Percentiles rank a stretch among this genome's conserved stretches.
These are phyloP conservation scores for Corythornis vintsioides DNA, from an alignment of 2,113 vertebrate genomes.

Conservation along the genomic window DNA sequence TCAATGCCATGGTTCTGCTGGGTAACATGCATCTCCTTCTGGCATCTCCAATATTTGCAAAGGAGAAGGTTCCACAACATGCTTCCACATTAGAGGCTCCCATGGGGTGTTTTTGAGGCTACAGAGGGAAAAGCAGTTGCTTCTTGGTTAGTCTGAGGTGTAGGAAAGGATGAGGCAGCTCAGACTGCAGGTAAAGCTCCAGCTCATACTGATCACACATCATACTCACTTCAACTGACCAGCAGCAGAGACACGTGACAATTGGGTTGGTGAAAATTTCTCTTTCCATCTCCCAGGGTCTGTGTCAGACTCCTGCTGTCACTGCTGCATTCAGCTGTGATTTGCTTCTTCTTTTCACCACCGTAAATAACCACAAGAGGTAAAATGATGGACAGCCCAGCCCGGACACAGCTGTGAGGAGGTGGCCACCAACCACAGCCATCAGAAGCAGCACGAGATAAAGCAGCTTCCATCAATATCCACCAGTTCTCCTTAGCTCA, in stretches of 20 bases:
- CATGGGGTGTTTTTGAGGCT: not conserved
- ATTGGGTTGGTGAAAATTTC: not conserved
- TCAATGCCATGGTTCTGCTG: not conserved
- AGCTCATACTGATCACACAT: not conserved
- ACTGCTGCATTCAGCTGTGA: not conserved
- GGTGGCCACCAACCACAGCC: not conserved
- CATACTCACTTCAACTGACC: not conserved
- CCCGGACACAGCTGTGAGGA: not conserved
- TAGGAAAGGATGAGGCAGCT: not conserved
- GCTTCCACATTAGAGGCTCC: not conserved
- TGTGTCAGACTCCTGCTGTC: not conserved
- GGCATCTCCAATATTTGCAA: not conserved
- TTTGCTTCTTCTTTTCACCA: not conserved
- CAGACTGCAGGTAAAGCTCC: not conserved
- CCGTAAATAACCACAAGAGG: accelerated
- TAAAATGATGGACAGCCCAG: not conserved
- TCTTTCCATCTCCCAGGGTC: not conserved
- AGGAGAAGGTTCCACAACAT: not conserved
- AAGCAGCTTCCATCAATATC: not conserved
- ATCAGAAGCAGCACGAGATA: not conserved
- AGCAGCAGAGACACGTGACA: not conserved
- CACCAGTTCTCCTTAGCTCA: not conserved
- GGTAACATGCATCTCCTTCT: not conserved
- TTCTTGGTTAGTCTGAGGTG: not conserved
- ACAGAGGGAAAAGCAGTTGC: not conserved